Evolutionary conservation across 2,113 vertebrate genomes (phyloP), one percentile per base, ranked within the genome.

Genomic region (Sciurus niger): DNA sequence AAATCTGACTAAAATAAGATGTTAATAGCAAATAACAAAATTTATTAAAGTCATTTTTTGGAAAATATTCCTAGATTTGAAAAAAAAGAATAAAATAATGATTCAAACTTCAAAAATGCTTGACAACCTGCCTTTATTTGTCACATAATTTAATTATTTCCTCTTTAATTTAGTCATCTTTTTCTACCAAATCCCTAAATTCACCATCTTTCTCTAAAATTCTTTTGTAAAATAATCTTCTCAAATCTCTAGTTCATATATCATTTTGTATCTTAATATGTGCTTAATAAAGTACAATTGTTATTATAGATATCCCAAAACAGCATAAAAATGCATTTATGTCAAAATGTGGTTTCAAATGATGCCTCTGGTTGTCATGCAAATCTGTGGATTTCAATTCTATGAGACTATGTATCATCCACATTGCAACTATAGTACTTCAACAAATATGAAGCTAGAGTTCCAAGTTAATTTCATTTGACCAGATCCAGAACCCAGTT

Each of bases 311-410:
- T 53, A 76, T 17, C 1, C 25, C 77, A 68, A 73, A 89, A 67
- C 2, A 83, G 5, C 30, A 63, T 11, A 95, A 84, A 67, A 74
- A 80, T 93, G 12, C 17, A 90, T 32, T 93, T 86, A 60, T 88
- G 22, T 63, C 67, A 86, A 12, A 83, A 84, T 89, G 8, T 86
- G 89, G 74, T 65, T 91, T 96, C 68, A 89, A 53, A 92, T 93
- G 68, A 63, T 86, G 92, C 16, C 16, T 92, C 4, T 53, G 72
- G 63, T 78, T 83, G 70, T 51, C 18, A 78, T 63, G 20, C 30
- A 79, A 51, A 53, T 80, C n/a, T 76, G 24, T 76, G 30, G 55
- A 87, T 86, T 84, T 94, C 70, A 84, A 92, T 80, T 89, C 70
- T 95, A 20, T 68, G 65, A 80, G 8, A 86, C 76, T 89, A 51